phyloP scores from a whole-genome alignment of 2,888 invertebrate species.

The Lapara coniferarum region DNA sequence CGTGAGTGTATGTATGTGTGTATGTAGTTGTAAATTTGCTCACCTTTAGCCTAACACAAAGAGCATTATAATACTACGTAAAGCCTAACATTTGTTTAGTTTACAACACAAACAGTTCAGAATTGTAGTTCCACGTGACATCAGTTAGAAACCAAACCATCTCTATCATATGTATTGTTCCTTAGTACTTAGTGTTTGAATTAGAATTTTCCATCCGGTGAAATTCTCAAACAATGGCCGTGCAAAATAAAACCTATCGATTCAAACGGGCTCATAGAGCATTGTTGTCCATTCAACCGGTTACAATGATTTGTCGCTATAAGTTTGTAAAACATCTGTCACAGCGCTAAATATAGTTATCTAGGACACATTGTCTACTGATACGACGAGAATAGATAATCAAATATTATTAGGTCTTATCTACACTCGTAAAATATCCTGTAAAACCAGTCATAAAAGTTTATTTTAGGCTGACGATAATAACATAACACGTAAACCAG shows the following conservation, averaged over 20 bases:
- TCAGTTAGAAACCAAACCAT: neutral
- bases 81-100: too few relatives aligned
- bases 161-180: neutral
- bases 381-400: constrained; percentile 17
- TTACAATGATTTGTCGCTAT: constrained; percentile 7
- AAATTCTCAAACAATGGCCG: constrained; percentile 11
- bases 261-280: constrained; percentile 3
- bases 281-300: constrained; percentile 18
- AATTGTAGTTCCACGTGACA: neutral
- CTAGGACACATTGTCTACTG: neutral
- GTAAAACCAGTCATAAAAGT: neutral
- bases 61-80: too few relatives aligned
- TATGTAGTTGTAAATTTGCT: too few relatives aligned
- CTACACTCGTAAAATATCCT: neutral
- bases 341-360: constrained; percentile 7
- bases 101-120: too few relatives aligned
- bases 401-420: constrained; percentile 8
- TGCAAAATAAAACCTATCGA: constrained; percentile 11
- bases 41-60: too few relatives aligned
- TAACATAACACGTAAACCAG: neutral
- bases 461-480: neutral
- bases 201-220: constrained; percentile 5
- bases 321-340: neutral
- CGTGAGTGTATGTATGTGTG: too few relatives aligned
- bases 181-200: neutral